phyloP scores from a whole-genome alignment of 2,797 vertebrate species.

The Etheostoma perlongum region DNA sequence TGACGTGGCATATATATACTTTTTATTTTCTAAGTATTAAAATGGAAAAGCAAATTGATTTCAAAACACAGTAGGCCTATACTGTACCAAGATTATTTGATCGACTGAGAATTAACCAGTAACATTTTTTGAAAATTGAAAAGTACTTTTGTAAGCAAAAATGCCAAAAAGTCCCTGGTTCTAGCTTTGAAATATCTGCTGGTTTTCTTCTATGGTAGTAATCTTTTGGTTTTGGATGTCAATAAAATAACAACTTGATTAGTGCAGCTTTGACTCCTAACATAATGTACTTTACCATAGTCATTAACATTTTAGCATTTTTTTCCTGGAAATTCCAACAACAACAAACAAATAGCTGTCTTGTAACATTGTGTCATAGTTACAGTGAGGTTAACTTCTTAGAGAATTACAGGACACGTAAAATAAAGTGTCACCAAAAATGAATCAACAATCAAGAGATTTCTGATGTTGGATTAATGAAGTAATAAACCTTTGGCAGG shows the following conservation, averaged over 20 bases:
- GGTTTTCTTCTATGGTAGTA: not conserved
- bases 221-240: not conserved
- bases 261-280: not conserved
- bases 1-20: not conserved
- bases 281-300: not conserved
- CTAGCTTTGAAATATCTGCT: not conserved
- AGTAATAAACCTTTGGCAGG: not conserved
- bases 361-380: not conserved
- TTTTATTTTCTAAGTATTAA: not conserved
- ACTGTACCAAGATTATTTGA: too few species aligned
- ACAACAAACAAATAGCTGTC: not conserved
- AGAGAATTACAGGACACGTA: not conserved
- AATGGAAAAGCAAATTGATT: not conserved
- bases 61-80: not conserved
- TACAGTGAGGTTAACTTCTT: not conserved
- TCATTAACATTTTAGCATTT: not conserved
- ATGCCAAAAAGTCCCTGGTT: not conserved
- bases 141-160: not conserved
- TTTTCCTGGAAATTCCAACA: not conserved
- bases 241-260: not conserved
- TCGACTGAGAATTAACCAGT: not conserved
- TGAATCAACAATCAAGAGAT: not conserved
- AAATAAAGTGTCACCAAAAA: slow-evolving; percentile 9
- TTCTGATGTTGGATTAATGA: not conserved
- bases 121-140: not conserved